Base-by-base conservation (phyloP, 2,888 invertebrate species). In the Pachycephus smyrnensis region DNA sequence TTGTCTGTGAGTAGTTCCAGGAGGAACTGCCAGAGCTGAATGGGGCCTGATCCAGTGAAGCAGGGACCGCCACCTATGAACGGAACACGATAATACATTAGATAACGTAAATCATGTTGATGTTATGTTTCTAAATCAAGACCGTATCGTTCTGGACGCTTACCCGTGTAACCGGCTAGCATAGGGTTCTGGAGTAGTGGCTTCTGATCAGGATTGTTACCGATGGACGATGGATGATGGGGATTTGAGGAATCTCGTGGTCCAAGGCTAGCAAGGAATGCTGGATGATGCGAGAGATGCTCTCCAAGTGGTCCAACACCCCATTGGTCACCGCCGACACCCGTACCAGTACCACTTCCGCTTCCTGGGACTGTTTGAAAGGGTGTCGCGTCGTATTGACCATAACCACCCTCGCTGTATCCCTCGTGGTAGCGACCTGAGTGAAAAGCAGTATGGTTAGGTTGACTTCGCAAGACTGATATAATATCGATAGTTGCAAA, bases 1-100 rank as follows among this genome's bases (percentile, higher is more conserved):
- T 98, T 98, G 93, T 99, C 98, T 84, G 98, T 98, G 86, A 99
- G 93, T 83, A 98, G 94, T 93, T 99, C 98, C 86, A 99, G 93
- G 81, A 99, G 93, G 92, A 99, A 99, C 93, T 99, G 99, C 99
- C 99, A 99, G 90, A 99, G 93, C 92, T 99, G 99, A 89, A 99
- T 99, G 75, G 99, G 99, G 4, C 99, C 99, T 82, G 97, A 97
- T 85, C 97, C 97, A 92, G 95, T 93, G 92, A 95, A 94, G 86
- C 94, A 94, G 11, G 94, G 93, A 40, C 93, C 93, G 76, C 92
- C 92, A 76, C 92, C 93, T 91, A 86, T 73, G 83, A 83, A 31
- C 32, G 71, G 9, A 3, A 33, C 31, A 23, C 0, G 31, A 32
- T 1, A 33, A 2, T 31, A 32, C 6, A 9, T 71, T 71, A 4